phyloP scores from a whole-genome alignment of 2,888 invertebrate species.

The Brachypalpus laphriformis region DNA sequence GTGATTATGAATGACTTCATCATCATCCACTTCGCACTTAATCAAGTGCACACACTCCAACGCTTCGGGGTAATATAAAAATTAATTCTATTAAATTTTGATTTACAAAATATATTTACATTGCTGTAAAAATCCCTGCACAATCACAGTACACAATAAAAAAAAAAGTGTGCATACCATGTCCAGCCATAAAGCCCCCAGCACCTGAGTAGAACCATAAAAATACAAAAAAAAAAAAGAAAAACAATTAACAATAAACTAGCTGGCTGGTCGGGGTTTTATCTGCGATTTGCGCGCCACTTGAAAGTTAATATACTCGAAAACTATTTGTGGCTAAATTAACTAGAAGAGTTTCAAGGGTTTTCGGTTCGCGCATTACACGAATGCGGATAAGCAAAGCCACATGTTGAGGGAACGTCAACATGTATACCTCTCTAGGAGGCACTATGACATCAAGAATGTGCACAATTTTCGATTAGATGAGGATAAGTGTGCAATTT shows the following conservation, averaged over 20 bases:
- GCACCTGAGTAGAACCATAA: constrained; percentile 17
- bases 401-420: background rate
- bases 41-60: constrained; percentile 19
- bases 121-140: constrained; percentile 34
- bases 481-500: constrained; percentile 28
- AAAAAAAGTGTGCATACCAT: constrained; percentile 1
- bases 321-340: constrained; percentile 48
- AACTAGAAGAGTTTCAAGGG: constrained; percentile 39
- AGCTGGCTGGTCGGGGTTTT: constrained; percentile 36
- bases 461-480: constrained; percentile 15
- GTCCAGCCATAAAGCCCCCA: background rate
- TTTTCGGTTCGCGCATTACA: background rate
- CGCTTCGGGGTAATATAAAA: constrained; percentile 5
- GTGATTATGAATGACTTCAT: constrained; percentile 53
- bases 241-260: constrained; percentile 40
- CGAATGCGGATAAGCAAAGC: constrained; percentile 31
- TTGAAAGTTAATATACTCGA: constrained; percentile 59
- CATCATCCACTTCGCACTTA: constrained; percentile 22
- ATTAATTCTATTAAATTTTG: constrained; percentile 54
- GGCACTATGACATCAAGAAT: background rate
- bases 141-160: background rate
- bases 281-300: constrained; percentile 62
- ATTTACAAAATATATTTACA: constrained; percentile 44
- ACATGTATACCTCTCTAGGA: background rate
- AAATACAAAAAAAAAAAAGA: constrained; percentile 7